Base-by-base conservation (phyloP, 2,888 invertebrate species). In the Lordiphosa fenestrarum region DNA sequence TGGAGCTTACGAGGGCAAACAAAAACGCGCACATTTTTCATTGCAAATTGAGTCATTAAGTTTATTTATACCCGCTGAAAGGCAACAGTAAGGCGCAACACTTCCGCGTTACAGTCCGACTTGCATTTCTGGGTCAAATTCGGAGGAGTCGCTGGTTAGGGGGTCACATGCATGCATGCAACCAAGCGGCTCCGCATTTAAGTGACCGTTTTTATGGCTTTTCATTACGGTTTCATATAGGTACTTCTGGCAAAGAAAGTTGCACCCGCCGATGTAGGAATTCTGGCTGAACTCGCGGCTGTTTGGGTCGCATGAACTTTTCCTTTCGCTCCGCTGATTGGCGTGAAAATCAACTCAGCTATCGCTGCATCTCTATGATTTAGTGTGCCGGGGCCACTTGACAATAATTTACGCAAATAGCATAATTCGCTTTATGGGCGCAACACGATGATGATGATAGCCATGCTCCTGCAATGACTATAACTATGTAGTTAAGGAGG, bases 31-130 rank as follows among this genome's bases (percentile, higher is more conserved):
- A 58, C 65, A 77, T 75, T 77, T 83, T 76, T 78, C 84, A 81
- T 83, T 86, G 76, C 84, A 85, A 85, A 85, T 85, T 85, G 85
- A 85, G 81, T 86, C 87, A 86, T 85, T 85, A 85, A 86, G 66
- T 69, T 85, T 84, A 86, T 86, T 86, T 86, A 85, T 86, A 73
- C 56, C 68, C 87, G 85, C 70, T 84, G 87, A 85, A 85, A 85
- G 86, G 66, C 81, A 58, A 50, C 60, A 58, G 38, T 25, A 33
- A 59, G 35, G n/a, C 41, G 39, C 56, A 53, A 35, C 57, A 77
- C 83, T 77, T 77, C 77, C 77, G 84, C 84, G 71, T 81, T 78
- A 61, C 59, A 66, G 76, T 69, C 57, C 75, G 41, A 54, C 49
- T 70, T 53, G 15, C 74, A 57, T 57, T 77, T 76, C 82, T 76